phyloP scores from a whole-genome alignment of 2,888 invertebrate genomes.

The Epinotia demarniana region DNA sequence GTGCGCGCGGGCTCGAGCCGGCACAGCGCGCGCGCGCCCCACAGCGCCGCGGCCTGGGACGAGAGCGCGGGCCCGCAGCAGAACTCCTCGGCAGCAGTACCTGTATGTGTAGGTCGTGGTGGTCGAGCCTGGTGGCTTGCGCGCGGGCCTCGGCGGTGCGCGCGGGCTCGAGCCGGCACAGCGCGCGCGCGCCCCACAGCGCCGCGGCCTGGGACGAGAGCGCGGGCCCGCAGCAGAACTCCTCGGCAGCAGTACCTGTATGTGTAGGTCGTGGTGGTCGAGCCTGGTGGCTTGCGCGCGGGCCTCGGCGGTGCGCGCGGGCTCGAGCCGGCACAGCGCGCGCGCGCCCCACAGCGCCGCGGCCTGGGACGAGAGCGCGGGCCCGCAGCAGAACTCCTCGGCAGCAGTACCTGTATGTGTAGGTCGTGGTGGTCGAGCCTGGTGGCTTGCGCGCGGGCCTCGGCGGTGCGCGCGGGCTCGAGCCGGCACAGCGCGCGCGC shows the following conservation, averaged over 20 bases:
- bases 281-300: conserved; percentile 1
- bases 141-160: conserved; percentile 10
- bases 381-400: no score
- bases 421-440: conserved; percentile 13
- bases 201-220: no score
- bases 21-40: conserved; percentile 21
- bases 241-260: no score
- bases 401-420: conserved; percentile 26
- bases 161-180: conserved; percentile 10
- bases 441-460: conserved; percentile 5
- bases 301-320: conserved; percentile 10
- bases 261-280: conserved; percentile 12
- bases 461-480: conserved; percentile 5
- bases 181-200: conserved; percentile 23
- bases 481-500: conserved; percentile 18
- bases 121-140: conserved; percentile 1
- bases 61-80: no score
- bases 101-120: conserved; percentile 20
- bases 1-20: conserved; percentile 10
- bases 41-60: no score
- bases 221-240: no score
- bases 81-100: no score
- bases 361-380: no score
- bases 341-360: conserved; percentile 25
- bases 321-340: conserved; percentile 12